Base-by-base conservation (phyloP, 2,888 invertebrate genomes). In the Agrenia bidenticulata region DNA sequence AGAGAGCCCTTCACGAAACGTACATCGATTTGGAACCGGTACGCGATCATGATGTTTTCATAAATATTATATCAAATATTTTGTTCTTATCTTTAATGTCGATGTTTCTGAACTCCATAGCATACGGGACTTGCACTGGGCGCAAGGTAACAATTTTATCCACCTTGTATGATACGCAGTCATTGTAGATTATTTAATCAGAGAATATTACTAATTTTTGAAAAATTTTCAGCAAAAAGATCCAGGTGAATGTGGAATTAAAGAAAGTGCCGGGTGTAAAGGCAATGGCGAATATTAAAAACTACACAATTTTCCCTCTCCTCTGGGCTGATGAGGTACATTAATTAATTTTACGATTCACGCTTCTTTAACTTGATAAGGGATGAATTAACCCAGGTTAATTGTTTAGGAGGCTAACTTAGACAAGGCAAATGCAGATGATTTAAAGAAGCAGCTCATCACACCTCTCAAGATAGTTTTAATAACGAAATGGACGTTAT, bases 11-110 rank as follows among this genome's bases (percentile, higher is more conserved):
- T 17, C 70, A 73, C 49, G 17, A 45, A 23, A 70, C 73, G 1
- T 45, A 56, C 32, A 27, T 73, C 23, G 70, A 67, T n/a, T 17
- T 73, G 27, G 70, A 73, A 55, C 70, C 70, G 13, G 72, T 72
- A 67, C 39, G 56, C 5, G 19, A n/a, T 32, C 39, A 39, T 15
- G 15, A 39, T 39, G 9, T 9, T 39, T 39, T 39, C 39, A 11
- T 15, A 39, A 39, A 11, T 11, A 45, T 19, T 19, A 5, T 9
- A 9, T 17, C n/a, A 19, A 45, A 45, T 9, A 45, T 32, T 4
- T 45, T 45, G 45, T 45, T 45, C 39, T 45, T 15, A 32, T 32
- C n/a, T n/a, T n/a, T n/a, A n/a, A n/a, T n/a, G 26, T 7, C 50
- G n/a, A 7, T 17, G 9, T 49, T 55, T n/a, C 27, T 55, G 17